phyloP scores from a whole-genome alignment of 2,888 invertebrate species.

The Tubulanus polymorphus region DNA sequence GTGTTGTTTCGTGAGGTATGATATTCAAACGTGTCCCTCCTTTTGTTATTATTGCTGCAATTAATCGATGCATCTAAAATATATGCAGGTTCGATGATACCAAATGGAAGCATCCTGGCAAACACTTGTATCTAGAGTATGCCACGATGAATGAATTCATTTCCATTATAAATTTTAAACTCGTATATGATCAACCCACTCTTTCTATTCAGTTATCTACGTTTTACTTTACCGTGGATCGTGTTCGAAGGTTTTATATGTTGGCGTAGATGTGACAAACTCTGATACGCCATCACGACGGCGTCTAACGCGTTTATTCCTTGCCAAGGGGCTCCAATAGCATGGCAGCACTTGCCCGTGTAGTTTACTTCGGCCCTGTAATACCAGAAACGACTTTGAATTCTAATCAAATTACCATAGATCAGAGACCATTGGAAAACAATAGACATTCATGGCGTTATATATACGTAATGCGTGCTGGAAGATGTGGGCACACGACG shows the following conservation, averaged over 20 bases:
- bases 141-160: background rate
- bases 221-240: conserved; percentile 43
- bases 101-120: no score
- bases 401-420: no score
- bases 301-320: conserved; percentile 54
- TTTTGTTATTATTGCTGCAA: conserved; percentile 32
- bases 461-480: no score
- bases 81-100: background rate
- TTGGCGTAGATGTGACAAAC: conserved; percentile 46
- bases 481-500: background rate
- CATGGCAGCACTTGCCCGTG: conserved; percentile 31
- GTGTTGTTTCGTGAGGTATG: conserved; percentile 38
- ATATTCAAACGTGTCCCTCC: conserved; percentile 38
- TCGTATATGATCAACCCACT: background rate
- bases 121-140: no score
- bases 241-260: conserved; percentile 50
- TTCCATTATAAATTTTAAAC: background rate
- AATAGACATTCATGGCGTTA: no score
- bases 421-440: no score
- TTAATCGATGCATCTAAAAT: background rate
- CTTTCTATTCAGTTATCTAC: background rate
- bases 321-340: conserved; percentile 42
- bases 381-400: background rate
- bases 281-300: conserved; percentile 48
- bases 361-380: conserved; percentile 29